Evolutionary conservation across 2,797 vertebrate species (phyloP).

Genomic region (Moxostoma hubbsi): DNA sequence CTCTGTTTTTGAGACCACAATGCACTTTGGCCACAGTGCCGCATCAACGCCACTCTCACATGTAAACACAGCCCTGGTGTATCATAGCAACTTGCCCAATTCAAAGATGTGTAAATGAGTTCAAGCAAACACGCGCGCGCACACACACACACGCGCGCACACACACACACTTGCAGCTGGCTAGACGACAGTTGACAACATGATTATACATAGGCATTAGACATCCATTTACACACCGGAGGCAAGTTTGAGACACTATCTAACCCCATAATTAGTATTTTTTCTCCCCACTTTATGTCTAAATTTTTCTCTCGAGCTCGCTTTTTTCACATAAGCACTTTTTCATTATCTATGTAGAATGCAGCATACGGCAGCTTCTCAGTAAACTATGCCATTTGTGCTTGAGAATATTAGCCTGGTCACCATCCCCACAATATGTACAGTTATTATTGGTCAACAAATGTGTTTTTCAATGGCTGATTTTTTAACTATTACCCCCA

Average conservation of each 20-base stretch:
- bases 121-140: conserved; percentile 52
- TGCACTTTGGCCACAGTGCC: conserved; percentile 58
- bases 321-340: conserved; percentile 39
- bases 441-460: too few relatives aligned
- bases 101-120: conserved; percentile 59
- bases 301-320: conserved; percentile 4
- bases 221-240: neutral
- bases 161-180: conserved; percentile 51
- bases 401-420: too few relatives aligned
- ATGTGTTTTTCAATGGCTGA: too few relatives aligned
- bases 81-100: conserved; percentile 72
- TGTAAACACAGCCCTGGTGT: conserved; percentile 67
- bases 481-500: too few relatives aligned
- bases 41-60: conserved; percentile 61
- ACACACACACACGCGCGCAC: conserved; percentile 30
- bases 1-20: conserved; percentile 64
- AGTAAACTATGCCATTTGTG: too few relatives aligned
- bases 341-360: neutral
- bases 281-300: conserved; percentile 4
- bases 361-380: too few relatives aligned
- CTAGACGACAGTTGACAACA: conserved; percentile 43
- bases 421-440: too few relatives aligned
- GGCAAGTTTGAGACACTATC: conserved; percentile 48
- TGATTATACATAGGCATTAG: conserved; percentile 29
- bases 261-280: conserved; percentile 57